phyloP scores from a whole-genome alignment of 2,888 invertebrate genomes.

The Psylliodes chrysocephalus region DNA sequence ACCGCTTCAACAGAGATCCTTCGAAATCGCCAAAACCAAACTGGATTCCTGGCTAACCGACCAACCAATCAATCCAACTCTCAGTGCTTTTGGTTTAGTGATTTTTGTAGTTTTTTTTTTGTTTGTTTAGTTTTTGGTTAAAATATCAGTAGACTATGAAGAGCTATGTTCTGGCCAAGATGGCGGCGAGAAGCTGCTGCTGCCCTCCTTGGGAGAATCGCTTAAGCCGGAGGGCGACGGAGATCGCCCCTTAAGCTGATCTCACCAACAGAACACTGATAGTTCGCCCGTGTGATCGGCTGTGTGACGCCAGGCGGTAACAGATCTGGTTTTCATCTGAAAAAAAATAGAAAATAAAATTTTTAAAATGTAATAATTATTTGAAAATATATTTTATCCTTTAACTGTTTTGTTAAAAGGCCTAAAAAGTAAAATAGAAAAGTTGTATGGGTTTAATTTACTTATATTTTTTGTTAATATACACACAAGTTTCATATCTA shows the following conservation, averaged over 20 bases:
- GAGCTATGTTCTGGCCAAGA: conserved; percentile 49
- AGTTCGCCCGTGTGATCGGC: conserved; percentile 78
- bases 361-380: no score
- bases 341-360: conserved; percentile 55
- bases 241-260: conserved; percentile 60
- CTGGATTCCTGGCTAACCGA: no score
- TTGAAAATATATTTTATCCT: no score
- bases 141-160: conserved; percentile 38
- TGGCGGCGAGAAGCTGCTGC: conserved; percentile 45
- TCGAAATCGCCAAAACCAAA: no score
- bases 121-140: conserved; percentile 34
- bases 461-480: no score
- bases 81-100: conserved; percentile 5
- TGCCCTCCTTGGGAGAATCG: conserved; percentile 46
- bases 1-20: no score
- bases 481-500: no score
- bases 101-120: conserved; percentile 2
- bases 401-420: no score
- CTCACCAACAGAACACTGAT: conserved; percentile 85
- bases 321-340: conserved; percentile 80
- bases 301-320: conserved; percentile 79
- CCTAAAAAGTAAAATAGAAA: no score
- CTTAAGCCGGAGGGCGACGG: conserved; percentile 53
- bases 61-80: no score
- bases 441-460: no score